Base-by-base conservation (phyloP, 2,888 invertebrate species). In the Anthrax anthrax region DNA sequence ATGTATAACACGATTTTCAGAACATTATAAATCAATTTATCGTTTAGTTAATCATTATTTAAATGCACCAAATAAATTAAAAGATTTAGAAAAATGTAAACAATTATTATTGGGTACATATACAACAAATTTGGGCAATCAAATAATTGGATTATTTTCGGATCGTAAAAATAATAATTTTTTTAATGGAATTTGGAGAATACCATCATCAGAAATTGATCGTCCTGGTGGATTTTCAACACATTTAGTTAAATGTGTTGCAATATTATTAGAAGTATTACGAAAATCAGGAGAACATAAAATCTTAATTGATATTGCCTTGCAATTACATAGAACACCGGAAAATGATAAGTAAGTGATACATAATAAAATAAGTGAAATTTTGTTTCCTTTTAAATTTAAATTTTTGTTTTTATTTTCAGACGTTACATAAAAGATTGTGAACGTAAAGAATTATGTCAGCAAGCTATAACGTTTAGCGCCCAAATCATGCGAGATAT, bases 171-270 rank as follows among this genome's bases (percentile, higher is more conserved):
- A 75, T 45, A 80, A 77, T 18, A 92, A 94, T 65, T 89, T 94
- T 60, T 94, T 94, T 57, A 88, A 90, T 70, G 85, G 91, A 42
- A 83, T 95, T 47, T 95, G 94, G 94, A 76, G 90, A 55, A 89
- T 91, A 61, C 92, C 91, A 0, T 76, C 81, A 2, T 77, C 77
- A 48, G 95, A 96, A 72, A 84, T 95, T 38, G 94, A 95, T 61
- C 75, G 95, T 50, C 82, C 90, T 1, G 95, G 95, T 4, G 86
- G 89, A 52, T 87, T 96, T 61, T 83, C 89, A 1, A 82, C 88
- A 34, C 94, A 95, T 61, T 86, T 95, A 81, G 84, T 82, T 52
- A 78, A 88, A 48, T 86, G 87, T 53, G 80, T 91, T 3, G 74
- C 80, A 18, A 76, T 94, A 32, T 72, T 91, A 8, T 75, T 92